A percentile compares a stretch with the other conserved stretches of the same genome.
Conservation (phyloP, 2,113 vertebrate genomes). For the Pampusana beccarii region DNA sequence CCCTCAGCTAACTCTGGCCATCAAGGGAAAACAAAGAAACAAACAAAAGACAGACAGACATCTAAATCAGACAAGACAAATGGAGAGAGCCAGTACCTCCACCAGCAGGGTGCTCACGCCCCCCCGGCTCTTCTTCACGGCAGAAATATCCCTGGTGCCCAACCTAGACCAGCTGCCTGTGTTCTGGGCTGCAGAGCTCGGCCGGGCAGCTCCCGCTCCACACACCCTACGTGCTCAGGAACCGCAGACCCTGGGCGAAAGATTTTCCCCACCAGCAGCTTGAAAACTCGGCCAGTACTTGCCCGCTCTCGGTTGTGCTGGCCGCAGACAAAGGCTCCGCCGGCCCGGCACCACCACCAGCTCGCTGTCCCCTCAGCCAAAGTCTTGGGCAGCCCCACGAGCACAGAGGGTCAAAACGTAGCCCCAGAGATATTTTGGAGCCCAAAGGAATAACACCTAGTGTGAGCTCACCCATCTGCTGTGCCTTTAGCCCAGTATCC, state of each 20-base stretch:
- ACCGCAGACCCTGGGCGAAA: fast-evolving
- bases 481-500: not conserved
- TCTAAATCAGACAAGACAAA: not conserved
- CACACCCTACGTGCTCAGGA: fast-evolving
- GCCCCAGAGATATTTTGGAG: not conserved
- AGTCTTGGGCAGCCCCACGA: not conserved
- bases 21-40: not conserved
- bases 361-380: fast-evolving
- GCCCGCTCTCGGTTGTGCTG: not conserved
- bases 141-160: not conserved
- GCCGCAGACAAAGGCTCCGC: fast-evolving
- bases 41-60: not conserved
- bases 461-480: not conserved
- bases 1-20: not conserved
- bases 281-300: fast-evolving
- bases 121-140: not conserved
- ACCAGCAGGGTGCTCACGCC: fast-evolving
- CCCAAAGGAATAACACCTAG: not conserved
- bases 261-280: not conserved
- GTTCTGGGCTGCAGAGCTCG: not conserved
- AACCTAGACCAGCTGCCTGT: too few species aligned
- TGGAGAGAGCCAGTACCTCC: not conserved
- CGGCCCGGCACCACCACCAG: not conserved
- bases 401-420: not conserved
- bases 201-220: not conserved